Base-by-base conservation (phyloP, 2,888 invertebrate species). In the Oxystoma pomonae region DNA sequence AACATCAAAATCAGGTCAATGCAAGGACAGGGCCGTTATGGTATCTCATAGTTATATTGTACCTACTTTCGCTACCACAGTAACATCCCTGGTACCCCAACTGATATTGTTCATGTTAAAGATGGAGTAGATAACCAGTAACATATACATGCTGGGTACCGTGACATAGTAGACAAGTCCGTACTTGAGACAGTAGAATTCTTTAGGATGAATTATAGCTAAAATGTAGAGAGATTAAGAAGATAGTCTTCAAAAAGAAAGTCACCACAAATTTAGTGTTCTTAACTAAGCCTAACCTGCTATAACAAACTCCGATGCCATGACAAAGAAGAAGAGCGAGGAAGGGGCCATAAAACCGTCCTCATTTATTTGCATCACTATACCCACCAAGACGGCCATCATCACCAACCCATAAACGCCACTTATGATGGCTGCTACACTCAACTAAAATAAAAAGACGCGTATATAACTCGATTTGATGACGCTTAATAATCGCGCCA, bases 141-240 rank as follows among this genome's bases (percentile, higher is more conserved):
- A 81, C 85, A 97, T 88, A 78, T 96, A 97, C 91, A 96, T 96
- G 69, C 94, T 92, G 0, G 97, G 97, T 60, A 97, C 94, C 3
- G 95, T 92, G 57, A 97, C 87, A 77, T 92, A 92, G 78, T 97
- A 97, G 52, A 97, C 86, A 64, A 87, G 76, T 16, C 91, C 86
- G 71, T 88, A 90, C 50, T 89, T 77, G n/a, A 96, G 78, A 68
- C 93, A 94, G 55, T 82, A 78, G 60, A 90, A 83, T 80, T 94
- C 94, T 75, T 87, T 85, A 0, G 95, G 95, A 79, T 96, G 96
- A 55, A 95, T 76, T 0, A 89, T 73, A 0, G 86, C 90, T 58
- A 35, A 35, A 35, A 35, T 35, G 12, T 7, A 35, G 83, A 85
- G 59, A 88, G 74, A 63, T 88, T 83, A 75, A 89, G 3, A n/a